phyloP scores from a whole-genome alignment of 1,140 invertebrate genomes.

The Cydia fagiglandana region DNA sequence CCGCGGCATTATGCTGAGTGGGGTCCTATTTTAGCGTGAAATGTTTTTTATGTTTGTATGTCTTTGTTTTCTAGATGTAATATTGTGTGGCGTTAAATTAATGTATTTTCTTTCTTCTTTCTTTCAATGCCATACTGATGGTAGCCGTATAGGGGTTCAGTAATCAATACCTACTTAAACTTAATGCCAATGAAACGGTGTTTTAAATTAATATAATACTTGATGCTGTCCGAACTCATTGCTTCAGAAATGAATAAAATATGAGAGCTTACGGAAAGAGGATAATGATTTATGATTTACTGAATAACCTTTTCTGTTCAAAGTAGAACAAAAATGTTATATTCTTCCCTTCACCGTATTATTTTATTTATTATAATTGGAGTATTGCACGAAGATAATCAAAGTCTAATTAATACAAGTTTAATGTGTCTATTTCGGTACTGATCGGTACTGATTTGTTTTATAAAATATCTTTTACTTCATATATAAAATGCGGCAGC shows the following conservation, averaged over 20 bases:
- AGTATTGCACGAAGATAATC: not conserved
- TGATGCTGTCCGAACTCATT: not conserved
- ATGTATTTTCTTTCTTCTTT: too few species aligned
- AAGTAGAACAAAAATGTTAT: too few species aligned
- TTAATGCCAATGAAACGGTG: not conserved
- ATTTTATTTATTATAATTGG: not conserved
- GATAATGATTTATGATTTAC: constrained; percentile 5
- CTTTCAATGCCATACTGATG: too few species aligned
- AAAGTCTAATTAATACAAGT: not conserved
- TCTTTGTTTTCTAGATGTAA: too few species aligned
- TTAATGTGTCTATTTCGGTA: not conserved
- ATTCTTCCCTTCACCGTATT: not conserved
- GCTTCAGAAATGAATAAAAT: not conserved
- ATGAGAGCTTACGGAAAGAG: not conserved
- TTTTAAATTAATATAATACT: constrained; percentile 11
- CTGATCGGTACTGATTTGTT: too few species aligned
- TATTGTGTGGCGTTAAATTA: too few species aligned
- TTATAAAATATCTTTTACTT: not conserved
- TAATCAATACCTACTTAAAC: constrained; percentile 16
- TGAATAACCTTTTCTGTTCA: not conserved
- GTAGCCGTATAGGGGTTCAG: too few species aligned
- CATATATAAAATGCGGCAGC: not conserved
- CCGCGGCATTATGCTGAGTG: too few species aligned
- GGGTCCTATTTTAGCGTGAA: too few species aligned
- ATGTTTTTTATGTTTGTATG: too few species aligned